A percentile compares a stretch with the other conserved stretches of the same genome.
phyloP scores from a whole-genome alignment of 2,888 invertebrate genomes.

The Cantharis nigra region DNA sequence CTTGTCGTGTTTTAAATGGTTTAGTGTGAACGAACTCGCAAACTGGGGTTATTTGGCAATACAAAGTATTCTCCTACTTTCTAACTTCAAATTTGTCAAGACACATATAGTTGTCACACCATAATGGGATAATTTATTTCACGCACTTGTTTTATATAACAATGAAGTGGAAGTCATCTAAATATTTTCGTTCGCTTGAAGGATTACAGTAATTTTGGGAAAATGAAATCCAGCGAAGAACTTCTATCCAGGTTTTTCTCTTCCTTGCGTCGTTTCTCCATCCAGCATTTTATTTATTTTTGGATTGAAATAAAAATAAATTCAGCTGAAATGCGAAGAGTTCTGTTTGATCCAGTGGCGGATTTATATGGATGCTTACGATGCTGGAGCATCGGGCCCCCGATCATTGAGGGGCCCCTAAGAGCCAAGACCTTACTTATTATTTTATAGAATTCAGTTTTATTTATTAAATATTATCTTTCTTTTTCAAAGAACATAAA shows the following conservation, averaged over 20 bases:
- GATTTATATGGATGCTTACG: too few species aligned
- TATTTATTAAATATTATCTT: too few species aligned
- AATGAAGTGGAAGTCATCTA: not conserved
- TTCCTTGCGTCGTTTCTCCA: too few species aligned
- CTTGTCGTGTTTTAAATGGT: slow-evolving; percentile 31
- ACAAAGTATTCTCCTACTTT: not conserved
- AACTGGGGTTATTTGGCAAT: slow-evolving; percentile 7
- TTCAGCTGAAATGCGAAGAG: too few species aligned
- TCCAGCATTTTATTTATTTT: too few species aligned
- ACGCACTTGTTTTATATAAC: not conserved
- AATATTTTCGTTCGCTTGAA: not conserved
- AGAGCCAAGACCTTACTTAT: too few species aligned
- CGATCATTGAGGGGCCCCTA: too few species aligned
- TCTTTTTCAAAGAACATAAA: too few species aligned
- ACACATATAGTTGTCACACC: not conserved
- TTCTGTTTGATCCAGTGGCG: too few species aligned
- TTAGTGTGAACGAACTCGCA: slow-evolving; percentile 29
- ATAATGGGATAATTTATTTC: not conserved
- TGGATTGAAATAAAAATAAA: too few species aligned
- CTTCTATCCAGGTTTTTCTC: not conserved
- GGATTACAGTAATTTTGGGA: not conserved
- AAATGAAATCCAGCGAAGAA: not conserved
- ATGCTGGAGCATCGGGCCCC: too few species aligned
- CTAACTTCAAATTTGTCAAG: not conserved
- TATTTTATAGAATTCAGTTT: too few species aligned